These are phyloP conservation scores for Neogale vison DNA, from an alignment of 2,113 vertebrate species.

Conservation along the genomic window DNA sequence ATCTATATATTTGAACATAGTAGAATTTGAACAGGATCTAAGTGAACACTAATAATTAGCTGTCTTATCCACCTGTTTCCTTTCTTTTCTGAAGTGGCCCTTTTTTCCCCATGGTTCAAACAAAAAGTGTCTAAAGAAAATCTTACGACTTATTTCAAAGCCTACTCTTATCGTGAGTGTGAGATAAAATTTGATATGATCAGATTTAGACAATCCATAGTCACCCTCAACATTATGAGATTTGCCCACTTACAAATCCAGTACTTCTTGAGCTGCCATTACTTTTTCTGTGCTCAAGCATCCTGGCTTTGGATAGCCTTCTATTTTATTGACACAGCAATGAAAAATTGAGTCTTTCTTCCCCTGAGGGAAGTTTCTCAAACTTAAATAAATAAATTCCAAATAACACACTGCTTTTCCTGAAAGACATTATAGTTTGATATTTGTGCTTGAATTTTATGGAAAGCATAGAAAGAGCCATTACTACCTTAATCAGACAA, in stretches of 20 bases:
- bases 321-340: constrained; percentile 53
- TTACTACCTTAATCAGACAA: constrained; percentile 66
- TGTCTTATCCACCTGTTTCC: neutral
- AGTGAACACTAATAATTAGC: neutral
- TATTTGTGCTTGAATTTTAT: constrained; percentile 78
- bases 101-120: neutral
- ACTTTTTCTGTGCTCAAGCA: neutral
- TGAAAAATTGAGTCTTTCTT: constrained; percentile 65
- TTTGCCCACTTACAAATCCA: constrained; percentile 24
- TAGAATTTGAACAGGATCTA: neutral
- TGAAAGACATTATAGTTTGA: constrained; percentile 68
- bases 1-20: neutral
- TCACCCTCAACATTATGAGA: constrained; percentile 35
- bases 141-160: constrained; percentile 8
- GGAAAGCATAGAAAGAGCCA: constrained; percentile 44
- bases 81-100: neutral
- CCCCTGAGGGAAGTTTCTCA: constrained; percentile 64
- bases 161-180: neutral
- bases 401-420: constrained; percentile 68
- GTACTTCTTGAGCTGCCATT: neutral
- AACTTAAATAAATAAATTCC: constrained; percentile 78
- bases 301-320: constrained; percentile 27
- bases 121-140: neutral
- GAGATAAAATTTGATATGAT: constrained; percentile 12
- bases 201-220: constrained; percentile 46